Base-by-base conservation (phyloP, 2,888 invertebrate genomes). In the Leptinotarsa peninsularis region DNA sequence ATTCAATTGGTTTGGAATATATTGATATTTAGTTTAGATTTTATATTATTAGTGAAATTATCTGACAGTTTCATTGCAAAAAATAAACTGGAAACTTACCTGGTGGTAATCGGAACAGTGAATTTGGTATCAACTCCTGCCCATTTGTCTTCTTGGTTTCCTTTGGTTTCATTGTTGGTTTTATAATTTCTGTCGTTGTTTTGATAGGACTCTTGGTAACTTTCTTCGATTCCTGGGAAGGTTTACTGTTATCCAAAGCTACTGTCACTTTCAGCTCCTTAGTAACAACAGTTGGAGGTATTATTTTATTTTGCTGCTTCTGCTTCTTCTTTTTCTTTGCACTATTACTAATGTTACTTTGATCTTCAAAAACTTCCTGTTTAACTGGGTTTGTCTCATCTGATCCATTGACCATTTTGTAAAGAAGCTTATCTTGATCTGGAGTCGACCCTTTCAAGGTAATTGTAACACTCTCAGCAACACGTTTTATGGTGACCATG, bases 361-460 rank as follows among this genome's bases (percentile, higher is more conserved):
- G 7, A 17, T 75, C 50, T n/a, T 72, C 67, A 49, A 27, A 18
- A 49, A 74, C 49, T 21, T 10, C 33, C 23, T 58, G 43, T 66
- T 75, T 72, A 49, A 14, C 50, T n/a, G 72, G 43, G 18, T 18
- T 49, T 27, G 52, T 74, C 56, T 75, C 88, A 76, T 90, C 89
- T 79, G 91, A 91, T 0, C 92, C 92, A 83, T 92, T 92, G 10
- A 93, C 91, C 78, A 94, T 89, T 1, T 93, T 94, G 83, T 94
- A 94, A 3, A 94, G 88, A 50, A 94, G 90, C 86, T 93, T 93
- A 82, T 94, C 94, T 84, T 94, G 92, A 76, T 93, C 93, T 1
- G 93, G 93, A 1, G 93, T 93, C 73, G 92, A 92, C 5, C 94
- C 94, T 83, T 94, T 93, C 49, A 94, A 89, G 0, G 94, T 94